phyloP scores from a whole-genome alignment of 1,140 invertebrate genomes.

The Formica selysi region DNA sequence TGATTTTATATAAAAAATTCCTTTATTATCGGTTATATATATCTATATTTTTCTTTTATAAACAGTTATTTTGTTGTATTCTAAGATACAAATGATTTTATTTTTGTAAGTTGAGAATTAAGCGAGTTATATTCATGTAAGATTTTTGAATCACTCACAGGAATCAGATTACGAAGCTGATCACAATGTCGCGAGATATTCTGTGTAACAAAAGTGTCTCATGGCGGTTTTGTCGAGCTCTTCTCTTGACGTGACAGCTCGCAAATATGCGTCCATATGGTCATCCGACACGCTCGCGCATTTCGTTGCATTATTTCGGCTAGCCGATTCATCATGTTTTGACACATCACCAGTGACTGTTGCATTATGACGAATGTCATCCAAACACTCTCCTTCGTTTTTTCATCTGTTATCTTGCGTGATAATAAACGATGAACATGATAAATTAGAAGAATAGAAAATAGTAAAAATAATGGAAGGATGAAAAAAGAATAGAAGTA shows the following conservation, averaged over 20 bases:
- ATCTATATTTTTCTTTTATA: background rate
- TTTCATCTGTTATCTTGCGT: constrained; percentile 47
- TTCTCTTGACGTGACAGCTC: constrained; percentile 40
- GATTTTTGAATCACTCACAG: constrained; percentile 5
- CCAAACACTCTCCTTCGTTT: constrained; percentile 25
- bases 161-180: constrained; percentile 8
- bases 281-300: constrained; percentile 45
- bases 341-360: constrained; percentile 37
- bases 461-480: background rate
- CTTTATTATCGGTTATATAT: background rate
- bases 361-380: constrained; percentile 48
- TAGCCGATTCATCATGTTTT: constrained; percentile 59
- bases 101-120: background rate
- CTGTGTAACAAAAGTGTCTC: constrained; percentile 5
- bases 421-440: constrained; percentile 34
- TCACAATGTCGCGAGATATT: constrained; percentile 5
- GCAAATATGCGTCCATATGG: constrained; percentile 54
- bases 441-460: constrained; percentile 7
- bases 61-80: background rate
- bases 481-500: background rate
- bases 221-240: constrained; percentile 27
- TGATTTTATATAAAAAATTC: background rate
- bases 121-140: background rate
- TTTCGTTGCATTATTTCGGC: constrained; percentile 70
- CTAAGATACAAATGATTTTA: background rate